Base-by-base conservation (phyloP, 1,140 invertebrate genomes). In the Oncopodura yosiiana region DNA sequence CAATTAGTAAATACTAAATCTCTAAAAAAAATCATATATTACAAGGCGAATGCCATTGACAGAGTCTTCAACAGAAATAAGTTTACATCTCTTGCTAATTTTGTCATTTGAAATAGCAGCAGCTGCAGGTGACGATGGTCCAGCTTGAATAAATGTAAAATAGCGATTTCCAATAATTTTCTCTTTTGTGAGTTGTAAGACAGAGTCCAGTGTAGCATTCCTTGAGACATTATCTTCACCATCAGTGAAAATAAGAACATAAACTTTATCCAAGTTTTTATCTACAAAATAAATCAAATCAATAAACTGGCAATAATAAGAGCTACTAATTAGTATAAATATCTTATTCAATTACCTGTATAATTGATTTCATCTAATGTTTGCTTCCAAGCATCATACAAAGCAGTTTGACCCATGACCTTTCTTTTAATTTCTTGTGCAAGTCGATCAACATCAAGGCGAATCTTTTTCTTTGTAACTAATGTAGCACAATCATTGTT, bases 131-230 rank as follows among this genome's bases (percentile, higher is more conserved):
- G 21, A 11, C 12, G 34, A 16, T 14, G 11, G 19, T 37, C 46
- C 46, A n/a, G 46, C 46, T 37, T 49, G 46, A 14, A 49, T 49
- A 21, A 49, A 49, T 11, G 46, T 49, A 38, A 49, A 38, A 9
- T 38, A 24, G 9, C 19, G n/a, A n/a, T 49, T 49, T 9, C 46
- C 46, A n/a, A 23, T 26, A 5, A 49, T 21, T 23, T 49, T 49
- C 12, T 49, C 46, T 11, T 38, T 23, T 2, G 32, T 11, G 9
- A 49, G 11, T 6, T 38, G 21, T 2, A 49, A 3, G 1, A 49
- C 32, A 2, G 30, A 37, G 11, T 37, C 12, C 2, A 49, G 32
- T 4, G 12, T 23, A n/a, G n/a, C 6, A 14, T 14, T 38, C 24
- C 24, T 36, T 11, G 46, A 49, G 5, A 21, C 16, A 24, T 37